Percentiles rank a stretch among this genome's conserved stretches.
phyloP scores from a whole-genome alignment of 2,113 vertebrate genomes.

The Motacilla tschutschensis region DNA sequence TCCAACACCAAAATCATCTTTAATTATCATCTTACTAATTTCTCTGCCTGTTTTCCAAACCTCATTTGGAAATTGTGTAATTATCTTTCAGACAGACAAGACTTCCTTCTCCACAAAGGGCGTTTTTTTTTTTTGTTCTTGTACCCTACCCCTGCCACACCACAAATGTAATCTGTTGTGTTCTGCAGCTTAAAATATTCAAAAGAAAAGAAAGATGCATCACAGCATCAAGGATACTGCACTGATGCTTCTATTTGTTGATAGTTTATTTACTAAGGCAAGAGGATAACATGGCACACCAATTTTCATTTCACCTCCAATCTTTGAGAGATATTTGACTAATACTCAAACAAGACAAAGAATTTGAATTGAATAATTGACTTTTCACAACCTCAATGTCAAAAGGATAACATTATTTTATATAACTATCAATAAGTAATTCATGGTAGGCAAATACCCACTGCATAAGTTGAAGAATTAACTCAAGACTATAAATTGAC shows the following conservation, averaged over 20 bases:
- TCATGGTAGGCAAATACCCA: background rate
- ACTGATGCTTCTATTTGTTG: background rate
- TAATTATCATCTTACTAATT: background rate
- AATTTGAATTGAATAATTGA: background rate
- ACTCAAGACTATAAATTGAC: rapidly evolving
- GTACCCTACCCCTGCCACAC: background rate
- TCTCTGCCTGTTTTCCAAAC: background rate
- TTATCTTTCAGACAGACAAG: background rate
- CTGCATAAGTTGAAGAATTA: background rate
- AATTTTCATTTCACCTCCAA: background rate
- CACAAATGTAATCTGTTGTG: background rate
- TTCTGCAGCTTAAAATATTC: background rate
- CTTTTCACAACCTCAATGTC: background rate
- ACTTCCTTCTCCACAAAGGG: background rate
- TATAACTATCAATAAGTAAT: background rate
- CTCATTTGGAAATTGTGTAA: background rate
- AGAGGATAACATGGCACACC: background rate
- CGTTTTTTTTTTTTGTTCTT: background rate
- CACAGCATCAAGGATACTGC: background rate
- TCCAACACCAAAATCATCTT: background rate
- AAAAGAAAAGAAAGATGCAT: background rate
- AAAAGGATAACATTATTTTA: background rate
- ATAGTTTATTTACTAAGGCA: background rate
- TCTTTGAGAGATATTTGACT: background rate
- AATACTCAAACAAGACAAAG: background rate